Percentiles rank a stretch among this genome's conserved stretches.
phyloP scores from a whole-genome alignment of 2,113 vertebrate genomes.

The Cettia cetti region DNA sequence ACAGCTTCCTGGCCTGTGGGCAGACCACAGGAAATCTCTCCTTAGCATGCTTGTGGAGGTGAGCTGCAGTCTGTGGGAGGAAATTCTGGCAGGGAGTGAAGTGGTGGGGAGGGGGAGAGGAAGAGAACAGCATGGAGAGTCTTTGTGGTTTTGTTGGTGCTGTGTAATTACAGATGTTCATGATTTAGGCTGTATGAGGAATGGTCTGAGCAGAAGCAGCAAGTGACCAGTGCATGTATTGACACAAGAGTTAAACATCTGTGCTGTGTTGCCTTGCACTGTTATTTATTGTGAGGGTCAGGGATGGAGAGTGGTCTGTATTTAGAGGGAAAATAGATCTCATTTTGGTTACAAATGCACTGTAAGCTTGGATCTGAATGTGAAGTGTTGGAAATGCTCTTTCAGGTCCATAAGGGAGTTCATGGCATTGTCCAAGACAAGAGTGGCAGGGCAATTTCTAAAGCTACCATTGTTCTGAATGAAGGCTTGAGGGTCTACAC shows the following conservation, averaged over 20 bases:
- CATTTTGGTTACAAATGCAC: background rate
- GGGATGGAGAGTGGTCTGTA: background rate
- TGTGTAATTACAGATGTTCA: background rate
- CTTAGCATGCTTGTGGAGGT: conserved; percentile 98
- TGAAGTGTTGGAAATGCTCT: background rate
- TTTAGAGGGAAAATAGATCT: background rate
- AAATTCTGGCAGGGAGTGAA: background rate
- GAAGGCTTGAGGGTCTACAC: conserved; percentile 82
- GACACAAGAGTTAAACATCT: background rate
- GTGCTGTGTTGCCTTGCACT: background rate
- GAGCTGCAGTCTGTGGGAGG: conserved; percentile 28
- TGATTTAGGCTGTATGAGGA: background rate
- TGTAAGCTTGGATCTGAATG: fast-evolving
- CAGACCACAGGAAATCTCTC: conserved; percentile 91
- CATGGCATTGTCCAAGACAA: conserved; percentile 89
- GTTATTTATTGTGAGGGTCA: background rate
- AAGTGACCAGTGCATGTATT: background rate
- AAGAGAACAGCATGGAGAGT: background rate
- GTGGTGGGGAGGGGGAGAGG: background rate
- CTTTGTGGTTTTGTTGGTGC: background rate
- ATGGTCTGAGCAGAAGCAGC: background rate
- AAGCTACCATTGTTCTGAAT: conserved; percentile 86
- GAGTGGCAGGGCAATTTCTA: conserved; percentile 86
- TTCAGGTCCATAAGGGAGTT: conserved; percentile 93
- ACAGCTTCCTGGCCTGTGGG: conserved; percentile 85